Base-by-base conservation (phyloP, 1,140 invertebrate species). In the Globodera rostochiensis region DNA sequence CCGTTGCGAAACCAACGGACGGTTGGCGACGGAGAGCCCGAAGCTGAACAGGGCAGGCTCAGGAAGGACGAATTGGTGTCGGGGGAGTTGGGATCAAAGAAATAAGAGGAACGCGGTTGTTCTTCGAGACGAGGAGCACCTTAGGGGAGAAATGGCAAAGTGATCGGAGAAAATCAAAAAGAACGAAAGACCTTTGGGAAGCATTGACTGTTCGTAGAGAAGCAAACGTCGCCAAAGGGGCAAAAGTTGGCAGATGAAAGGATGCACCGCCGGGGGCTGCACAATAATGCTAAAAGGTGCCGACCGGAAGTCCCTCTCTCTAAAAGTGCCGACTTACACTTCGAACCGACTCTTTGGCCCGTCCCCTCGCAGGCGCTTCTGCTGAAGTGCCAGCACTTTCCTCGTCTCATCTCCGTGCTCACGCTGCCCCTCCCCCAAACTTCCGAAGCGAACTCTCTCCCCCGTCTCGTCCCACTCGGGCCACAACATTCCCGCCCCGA, bases 201-300 rank as follows among this genome's bases (percentile, higher is more conserved):
- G 73, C 25, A 85, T 25, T 49, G 85, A 83, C 71, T 85, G 84
- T 74, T 85, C 82, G 45, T 85, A 85, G n/a, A 85, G 36, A 9
- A 85, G 76, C n/a, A 57, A 21, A 49, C 67, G 49, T 47, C 74
- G 70, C 49, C 74, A 85, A 6, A 86, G 73, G 19, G 84, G 80
- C 7, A 76, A 75, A 7, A 85, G 57, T 36, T 73, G 53, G 73
- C 84, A 85, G 73, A 85, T 86, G 81, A 83, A 85, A 66, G 84
- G 84, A 47, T 25, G 21, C 25, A 60, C 19, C 4, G 53, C 13
- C 15, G 74, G 46, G 6, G 53, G 53, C 8, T 47, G 53, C 9
- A 77, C 49, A n/a, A 77, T 6, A 50, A 67, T 36, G 15, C 74
- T 77, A 25, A 71, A 25, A 9, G 7, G 69, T 71, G 9, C 25